Evolutionary conservation across 1,140 invertebrate species (phyloP).

Genomic region (Zophobas atratus): DNA sequence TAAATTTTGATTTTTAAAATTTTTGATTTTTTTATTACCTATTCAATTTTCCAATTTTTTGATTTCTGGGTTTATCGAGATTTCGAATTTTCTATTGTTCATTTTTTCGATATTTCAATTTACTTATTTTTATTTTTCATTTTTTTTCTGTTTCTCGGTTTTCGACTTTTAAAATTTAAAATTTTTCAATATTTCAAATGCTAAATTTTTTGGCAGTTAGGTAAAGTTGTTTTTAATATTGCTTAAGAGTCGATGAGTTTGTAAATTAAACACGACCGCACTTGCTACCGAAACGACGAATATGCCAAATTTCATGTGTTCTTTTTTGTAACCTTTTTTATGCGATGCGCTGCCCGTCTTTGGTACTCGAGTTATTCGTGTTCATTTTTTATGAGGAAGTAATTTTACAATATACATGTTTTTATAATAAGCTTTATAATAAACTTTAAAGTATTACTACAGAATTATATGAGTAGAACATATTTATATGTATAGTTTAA

Average conservation of each 20-base stretch:
- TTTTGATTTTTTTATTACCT: no score
- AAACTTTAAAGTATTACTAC: constrained; percentile 43
- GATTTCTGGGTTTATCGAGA: no score
- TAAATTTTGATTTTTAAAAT: no score
- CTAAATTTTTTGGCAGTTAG: constrained; percentile 10
- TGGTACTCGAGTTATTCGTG: constrained; percentile 31
- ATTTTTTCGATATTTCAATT: no score
- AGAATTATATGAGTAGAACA: constrained; percentile 42
- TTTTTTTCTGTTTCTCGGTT: no score
- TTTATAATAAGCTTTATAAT: constrained; percentile 20
- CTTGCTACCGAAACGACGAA: not conserved
- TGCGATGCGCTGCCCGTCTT: constrained; percentile 16
- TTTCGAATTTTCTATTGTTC: no score
- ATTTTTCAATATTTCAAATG: no score
- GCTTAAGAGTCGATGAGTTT: not conserved
- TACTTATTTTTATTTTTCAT: no score
- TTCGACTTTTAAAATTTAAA: no score
- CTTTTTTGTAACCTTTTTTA: constrained; percentile 19
- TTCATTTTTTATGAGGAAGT: constrained; percentile 2
- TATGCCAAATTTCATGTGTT: constrained; percentile 39
- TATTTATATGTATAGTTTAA: constrained; percentile 55
- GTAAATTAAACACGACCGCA: not conserved
- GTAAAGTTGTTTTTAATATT: constrained; percentile 18
- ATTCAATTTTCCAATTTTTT: no score
- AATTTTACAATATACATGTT: constrained; percentile 33